Percentiles rank a stretch among this genome's conserved stretches.
Evolutionary conservation across 2,888 invertebrate species (phyloP).

Genomic region (Brachylomia viminalis): DNA sequence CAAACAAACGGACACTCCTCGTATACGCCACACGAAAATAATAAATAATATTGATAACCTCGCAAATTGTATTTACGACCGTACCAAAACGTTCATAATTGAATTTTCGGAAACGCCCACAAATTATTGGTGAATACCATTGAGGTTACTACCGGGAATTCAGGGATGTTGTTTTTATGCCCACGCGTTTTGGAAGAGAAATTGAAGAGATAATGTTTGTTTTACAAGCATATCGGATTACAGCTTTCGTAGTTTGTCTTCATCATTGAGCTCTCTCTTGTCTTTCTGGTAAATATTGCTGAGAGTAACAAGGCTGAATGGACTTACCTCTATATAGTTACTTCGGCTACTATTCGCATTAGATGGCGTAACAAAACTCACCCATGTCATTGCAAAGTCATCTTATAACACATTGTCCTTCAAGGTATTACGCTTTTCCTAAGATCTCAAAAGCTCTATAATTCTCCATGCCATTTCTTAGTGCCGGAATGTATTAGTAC

Average conservation of each 20-base stretch:
- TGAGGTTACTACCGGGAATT: slow-evolving; percentile 45
- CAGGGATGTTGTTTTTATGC: slow-evolving; percentile 32
- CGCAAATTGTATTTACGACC: slow-evolving; percentile 73
- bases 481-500: not conserved
- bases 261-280: not conserved
- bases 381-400: not conserved
- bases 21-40: slow-evolving; percentile 34
- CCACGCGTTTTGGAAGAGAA: slow-evolving; percentile 26
- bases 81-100: slow-evolving; percentile 69
- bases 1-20: slow-evolving; percentile 29
- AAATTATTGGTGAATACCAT: slow-evolving; percentile 46
- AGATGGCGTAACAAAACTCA: not conserved
- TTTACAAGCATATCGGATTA: slow-evolving; percentile 11
- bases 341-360: not conserved
- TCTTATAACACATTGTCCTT: not conserved
- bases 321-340: not conserved
- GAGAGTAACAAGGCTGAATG: not conserved
- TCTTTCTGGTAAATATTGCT: not conserved
- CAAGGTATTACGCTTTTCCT: not conserved
- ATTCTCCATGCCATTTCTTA: not conserved
- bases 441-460: not conserved
- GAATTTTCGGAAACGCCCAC: slow-evolving; percentile 70
- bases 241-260: not conserved
- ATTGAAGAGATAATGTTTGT: slow-evolving; percentile 20
- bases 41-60: slow-evolving; percentile 68